Base-by-base conservation (phyloP, 2,113 vertebrate genomes). In the Ondatra zibethicus region DNA sequence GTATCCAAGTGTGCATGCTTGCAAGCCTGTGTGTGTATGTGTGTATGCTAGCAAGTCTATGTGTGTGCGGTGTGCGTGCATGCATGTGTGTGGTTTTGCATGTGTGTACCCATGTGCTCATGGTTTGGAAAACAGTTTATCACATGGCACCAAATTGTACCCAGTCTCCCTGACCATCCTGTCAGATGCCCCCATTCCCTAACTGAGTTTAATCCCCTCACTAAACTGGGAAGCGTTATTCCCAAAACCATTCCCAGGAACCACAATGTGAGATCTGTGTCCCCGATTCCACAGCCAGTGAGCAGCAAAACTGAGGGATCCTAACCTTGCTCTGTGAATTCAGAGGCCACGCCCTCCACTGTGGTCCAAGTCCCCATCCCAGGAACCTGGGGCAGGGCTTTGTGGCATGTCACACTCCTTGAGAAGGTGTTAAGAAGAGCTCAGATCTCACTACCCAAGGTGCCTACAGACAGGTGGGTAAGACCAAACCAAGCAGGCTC, bases 251-350 rank as follows among this genome's bases (percentile, higher is more conserved):
- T 31, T 55, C 12, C 27, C 0, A 11, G 86, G 73, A 31, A 86
- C 50, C 16, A 21, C 31, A 12, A 39, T 33, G 36, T 0, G 2
- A 29, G 63, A 25, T 27, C 3, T 1, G 0, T 1, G 23, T 21
- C 11, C 39, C 42, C 1, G 0, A 0, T 0, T 39, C 45, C 31
- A 4, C 0, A 13, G 63, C 45, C 8, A 25, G 11, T 11, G 1
- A 85, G 55, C 14, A 10, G 88, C 52, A 9, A 23, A 47, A n/a
- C 92, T 25, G 61, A 31, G 52, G 45, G 82, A 21, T 33, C 45
- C 33, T 0, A 23, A 39, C 17, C 50, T 39, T 5, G 25, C 3
- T 10, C 36, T 17, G 0, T 47, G 77, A 23, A 66, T 0, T 7
- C 55, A 4, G 58, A 89, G 50, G 8, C 77, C 47, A 6, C 0